Base-by-base conservation (phyloP, 2,888 invertebrate species). In the Rhagonycha fulva region DNA sequence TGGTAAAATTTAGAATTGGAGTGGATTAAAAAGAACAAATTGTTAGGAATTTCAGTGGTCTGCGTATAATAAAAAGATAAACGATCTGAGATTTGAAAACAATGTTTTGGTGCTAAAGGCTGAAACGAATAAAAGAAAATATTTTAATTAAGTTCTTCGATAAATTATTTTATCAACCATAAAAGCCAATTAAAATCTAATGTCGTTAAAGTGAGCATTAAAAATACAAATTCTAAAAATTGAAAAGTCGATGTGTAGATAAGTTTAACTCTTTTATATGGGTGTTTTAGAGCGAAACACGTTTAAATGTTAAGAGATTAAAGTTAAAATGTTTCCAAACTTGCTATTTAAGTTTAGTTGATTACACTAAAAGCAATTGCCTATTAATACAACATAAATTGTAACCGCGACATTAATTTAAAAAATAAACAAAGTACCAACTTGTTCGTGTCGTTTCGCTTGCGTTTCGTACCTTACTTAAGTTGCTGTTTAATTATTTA, bases 341-440 rank as follows among this genome's bases (percentile, higher is more conserved):
- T 84, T 82, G 82, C 84, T 80, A 84, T 85, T 85, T 85, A 76
- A 75, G 82, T 83, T 82, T 83, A 81, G 80, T 83, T 83, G 86
- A 86, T 86, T 86, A 86, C 84, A 84, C 84, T 87, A 86, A 87
- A 86, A 87, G 87, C 84, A 86, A 86, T 86, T 84, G 86, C 85
- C 86, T 86, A 87, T 87, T 86, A 87, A 86, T 87, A 86, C 84
- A 84, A 84, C 85, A 86, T 86, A 85, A 86, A 85, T 83, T 83
- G 82, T 81, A 80, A 79, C 77, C 75, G 79, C 82, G 82, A 82
- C 85, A 84, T 84, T 85, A 81, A 82, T 85, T 83, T 80, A 78
- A 60, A 32, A 63, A 60, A 62, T 74, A 30, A 68, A 71, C 71
- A 19, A 67, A 74, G 71, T 23, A 3, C 24, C 14, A 47, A 47